Base-by-base conservation (phyloP, 2,888 invertebrate genomes). In the Willowsia nigromaculata region DNA sequence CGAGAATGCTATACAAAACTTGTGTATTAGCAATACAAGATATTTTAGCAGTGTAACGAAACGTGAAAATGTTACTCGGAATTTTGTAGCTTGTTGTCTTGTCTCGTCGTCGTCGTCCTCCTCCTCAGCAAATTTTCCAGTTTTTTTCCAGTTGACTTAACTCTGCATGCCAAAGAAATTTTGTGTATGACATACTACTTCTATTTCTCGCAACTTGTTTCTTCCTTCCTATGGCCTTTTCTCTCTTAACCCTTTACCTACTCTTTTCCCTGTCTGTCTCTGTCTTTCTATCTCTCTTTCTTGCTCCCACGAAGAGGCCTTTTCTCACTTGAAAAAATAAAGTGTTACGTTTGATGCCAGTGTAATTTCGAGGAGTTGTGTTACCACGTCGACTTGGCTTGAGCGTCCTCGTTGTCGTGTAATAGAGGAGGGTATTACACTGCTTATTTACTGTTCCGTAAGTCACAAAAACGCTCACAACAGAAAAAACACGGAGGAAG, bases 61-160 rank as follows among this genome's bases (percentile, higher is more conserved):
- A 65, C 65, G 50, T 59, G 65, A 85, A n/a, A 78, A 78, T 85
- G 74, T 59, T 74, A 74, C 47, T 74, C 47, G 25, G 74, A 74
- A 74, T 47, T 82, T 76, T 78, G 62, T 56, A 78, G 47, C 25
- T n/a, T 65, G 59, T 59, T 22, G 37, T 71, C 40, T 27, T 47
- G 74, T 74, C 43, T 74, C 47, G 74, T 47, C 56, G 40, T 81
- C 15, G 43, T 78, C n/a, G 59, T 74, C 47, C 47, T 47, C 56
- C 27, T 81, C 15, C 43, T 78, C n/a, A 71, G 80, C 74, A 81
- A 74, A 81, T 81, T 87, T 87, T 87, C 87, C 87, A 87, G 87
- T 78, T 87, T 81, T 82, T 87, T 87, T 87, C 87, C 81, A 87
- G 87, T 81, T 87, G 78, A 71, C 81, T 87, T 80, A 80, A 37